These are phyloP conservation scores for Hydrotaea diabolus DNA, from an alignment of 2,888 invertebrate genomes.

Conservation along the genomic window DNA sequence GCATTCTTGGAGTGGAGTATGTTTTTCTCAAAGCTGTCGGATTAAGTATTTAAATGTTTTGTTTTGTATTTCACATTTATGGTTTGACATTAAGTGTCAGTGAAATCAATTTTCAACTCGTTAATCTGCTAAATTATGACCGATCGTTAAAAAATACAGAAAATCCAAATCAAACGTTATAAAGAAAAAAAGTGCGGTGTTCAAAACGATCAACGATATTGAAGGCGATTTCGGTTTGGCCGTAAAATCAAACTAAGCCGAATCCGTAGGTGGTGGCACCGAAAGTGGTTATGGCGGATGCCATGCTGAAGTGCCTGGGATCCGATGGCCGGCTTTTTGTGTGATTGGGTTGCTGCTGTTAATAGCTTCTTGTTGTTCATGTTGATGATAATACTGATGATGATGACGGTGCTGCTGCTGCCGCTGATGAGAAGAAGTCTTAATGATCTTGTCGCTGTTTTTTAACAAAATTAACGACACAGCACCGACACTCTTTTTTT, in stretches of 20 bases:
- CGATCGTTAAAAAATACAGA: slow-evolving; percentile 59
- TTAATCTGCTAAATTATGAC: slow-evolving; percentile 78
- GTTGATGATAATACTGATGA: slow-evolving; percentile 4
- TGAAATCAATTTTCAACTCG: slow-evolving; percentile 78
- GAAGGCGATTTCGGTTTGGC: background rate
- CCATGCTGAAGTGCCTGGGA: background rate
- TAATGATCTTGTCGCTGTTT: slow-evolving; percentile 23
- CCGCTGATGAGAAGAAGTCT: slow-evolving; percentile 24
- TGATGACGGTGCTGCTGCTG: slow-evolving; percentile 18
- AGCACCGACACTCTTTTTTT: background rate
- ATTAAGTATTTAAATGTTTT: slow-evolving; percentile 52
- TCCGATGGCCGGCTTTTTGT: slow-evolving; percentile 5
- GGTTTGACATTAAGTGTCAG: slow-evolving; percentile 75
- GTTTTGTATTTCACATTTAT: slow-evolving; percentile 63
- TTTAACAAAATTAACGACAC: slow-evolving; percentile 14
- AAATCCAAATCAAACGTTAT: slow-evolving; percentile 10
- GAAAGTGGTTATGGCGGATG: background rate
- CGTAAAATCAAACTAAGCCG: slow-evolving; percentile 15
- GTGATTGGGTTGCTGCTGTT: slow-evolving; percentile 36
- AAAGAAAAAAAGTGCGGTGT: no score
- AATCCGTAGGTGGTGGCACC: slow-evolving; percentile 43
- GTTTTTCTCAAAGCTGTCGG: slow-evolving; percentile 35
- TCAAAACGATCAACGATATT: background rate
- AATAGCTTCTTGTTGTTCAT: slow-evolving; percentile 36
- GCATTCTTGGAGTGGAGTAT: slow-evolving; percentile 1